Percentiles rank a stretch among this genome's conserved stretches.
Evolutionary conservation across 37 sponge, comb jelly and placozoan genomes (phyloP).

Genomic region (Hormiphora californensis): DNA sequence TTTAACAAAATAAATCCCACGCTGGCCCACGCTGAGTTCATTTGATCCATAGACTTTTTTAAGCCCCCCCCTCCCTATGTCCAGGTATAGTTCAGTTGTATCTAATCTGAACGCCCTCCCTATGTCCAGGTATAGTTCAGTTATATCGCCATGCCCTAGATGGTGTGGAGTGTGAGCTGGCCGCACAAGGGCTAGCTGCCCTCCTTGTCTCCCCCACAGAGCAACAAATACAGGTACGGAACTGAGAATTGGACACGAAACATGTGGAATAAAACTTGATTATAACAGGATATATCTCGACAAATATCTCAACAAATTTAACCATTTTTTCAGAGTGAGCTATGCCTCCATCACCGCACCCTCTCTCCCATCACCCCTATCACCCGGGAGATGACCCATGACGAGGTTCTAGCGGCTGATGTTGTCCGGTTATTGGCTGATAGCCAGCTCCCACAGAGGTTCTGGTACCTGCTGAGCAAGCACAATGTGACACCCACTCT

Average conservation of each 20-base stretch:
- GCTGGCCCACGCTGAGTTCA: no score
- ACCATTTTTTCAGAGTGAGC: not conserved
- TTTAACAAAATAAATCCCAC: no score
- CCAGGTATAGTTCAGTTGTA: constrained; percentile 49
- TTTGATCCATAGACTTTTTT: no score
- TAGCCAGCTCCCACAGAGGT: constrained; percentile 45
- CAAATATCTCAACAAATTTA: no score
- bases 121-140: constrained; percentile 31
- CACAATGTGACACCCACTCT: constrained; percentile 19
- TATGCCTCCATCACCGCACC: not conserved
- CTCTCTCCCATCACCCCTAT: not conserved
- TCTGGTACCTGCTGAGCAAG: constrained; percentile 22
- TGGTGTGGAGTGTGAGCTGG: constrained; percentile 3
- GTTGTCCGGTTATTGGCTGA: constrained; percentile 2
- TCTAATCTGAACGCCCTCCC: no score
- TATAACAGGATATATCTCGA: no score
- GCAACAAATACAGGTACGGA: constrained; percentile 23
- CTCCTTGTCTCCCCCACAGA: constrained; percentile 26
- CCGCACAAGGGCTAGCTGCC: constrained; percentile 5
- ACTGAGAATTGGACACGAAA: no score
- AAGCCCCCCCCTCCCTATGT: no score
- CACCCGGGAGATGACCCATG: constrained; percentile 39
- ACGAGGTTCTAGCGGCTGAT: constrained; percentile 10
- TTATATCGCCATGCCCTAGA: constrained; percentile 34
- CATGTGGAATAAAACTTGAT: no score